Evolutionary conservation across 2,113 vertebrate species (phyloP).

Genomic region (Anhinga rufa): DNA sequence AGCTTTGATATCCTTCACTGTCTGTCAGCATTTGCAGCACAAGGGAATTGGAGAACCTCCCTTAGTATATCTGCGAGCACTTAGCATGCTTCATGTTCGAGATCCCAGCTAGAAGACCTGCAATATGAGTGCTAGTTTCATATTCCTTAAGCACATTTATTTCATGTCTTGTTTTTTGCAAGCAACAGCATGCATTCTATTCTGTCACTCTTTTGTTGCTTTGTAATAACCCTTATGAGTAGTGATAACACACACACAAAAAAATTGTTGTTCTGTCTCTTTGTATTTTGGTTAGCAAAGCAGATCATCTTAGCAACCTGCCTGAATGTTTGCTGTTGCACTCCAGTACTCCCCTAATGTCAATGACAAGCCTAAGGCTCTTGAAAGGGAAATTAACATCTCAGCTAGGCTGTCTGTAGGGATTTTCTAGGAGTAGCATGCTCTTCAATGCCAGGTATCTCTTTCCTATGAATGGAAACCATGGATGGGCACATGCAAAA

Average conservation of each 20-base stretch:
- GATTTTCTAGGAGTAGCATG: background rate
- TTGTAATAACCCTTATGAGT: background rate
- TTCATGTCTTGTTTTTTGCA: background rate
- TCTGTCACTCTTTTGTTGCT: background rate
- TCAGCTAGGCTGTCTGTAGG: background rate
- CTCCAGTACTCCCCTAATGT: background rate
- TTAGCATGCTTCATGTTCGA: background rate
- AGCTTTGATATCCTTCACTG: background rate
- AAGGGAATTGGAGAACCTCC: background rate
- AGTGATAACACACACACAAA: background rate
- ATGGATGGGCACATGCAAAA: background rate
- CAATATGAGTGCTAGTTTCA: background rate
- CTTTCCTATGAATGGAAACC: background rate
- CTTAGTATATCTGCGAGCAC: background rate
- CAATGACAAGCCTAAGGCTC: background rate
- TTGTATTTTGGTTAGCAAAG: background rate
- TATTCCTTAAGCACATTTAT: background rate
- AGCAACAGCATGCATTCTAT: background rate
- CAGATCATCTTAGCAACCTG: background rate
- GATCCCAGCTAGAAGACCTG: background rate
- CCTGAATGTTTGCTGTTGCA: background rate
- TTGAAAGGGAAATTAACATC: constrained; percentile 4
- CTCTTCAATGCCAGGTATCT: background rate
- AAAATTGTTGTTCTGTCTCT: background rate
- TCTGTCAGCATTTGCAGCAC: background rate